Evolutionary conservation across 2,113 vertebrate genomes (phyloP).

Genomic region (Smithornis capensis): DNA sequence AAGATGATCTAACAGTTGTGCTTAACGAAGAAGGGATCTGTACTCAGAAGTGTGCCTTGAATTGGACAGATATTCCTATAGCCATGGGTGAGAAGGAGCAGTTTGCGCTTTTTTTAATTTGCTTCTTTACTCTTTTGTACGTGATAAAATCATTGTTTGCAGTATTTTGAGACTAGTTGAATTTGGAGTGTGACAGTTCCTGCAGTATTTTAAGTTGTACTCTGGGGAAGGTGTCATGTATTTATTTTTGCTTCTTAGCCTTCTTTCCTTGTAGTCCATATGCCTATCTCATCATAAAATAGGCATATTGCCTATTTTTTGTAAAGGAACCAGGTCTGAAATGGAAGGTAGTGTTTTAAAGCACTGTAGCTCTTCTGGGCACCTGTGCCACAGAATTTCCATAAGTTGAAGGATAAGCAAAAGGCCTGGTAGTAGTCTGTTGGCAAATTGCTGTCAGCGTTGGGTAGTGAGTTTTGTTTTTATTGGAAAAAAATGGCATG

Average conservation of each 20-base stretch:
- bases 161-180: not conserved
- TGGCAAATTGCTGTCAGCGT: not conserved
- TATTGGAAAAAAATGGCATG: not conserved
- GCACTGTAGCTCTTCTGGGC: not conserved
- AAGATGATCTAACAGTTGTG: slow-evolving; percentile 96
- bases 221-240: not conserved
- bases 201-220: not conserved
- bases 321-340: not conserved
- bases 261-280: not conserved
- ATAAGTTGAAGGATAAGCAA: not conserved
- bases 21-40: slow-evolving; percentile 93
- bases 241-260: not conserved
- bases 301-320: not conserved
- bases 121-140: not conserved
- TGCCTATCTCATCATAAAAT: not conserved
- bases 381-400: not conserved
- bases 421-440: not conserved
- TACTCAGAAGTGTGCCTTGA: slow-evolving; percentile 96
- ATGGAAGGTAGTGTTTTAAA: not conserved
- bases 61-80: slow-evolving; percentile 98
- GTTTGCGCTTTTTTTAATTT: not conserved
- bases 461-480: not conserved
- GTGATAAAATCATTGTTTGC: not conserved
- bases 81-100: slow-evolving; percentile 87
- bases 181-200: not conserved